A percentile compares a stretch with the other conserved stretches of the same genome.
Evolutionary conservation across 1,140 invertebrate species (phyloP).

Genomic region (Nilaparvata lugens): DNA sequence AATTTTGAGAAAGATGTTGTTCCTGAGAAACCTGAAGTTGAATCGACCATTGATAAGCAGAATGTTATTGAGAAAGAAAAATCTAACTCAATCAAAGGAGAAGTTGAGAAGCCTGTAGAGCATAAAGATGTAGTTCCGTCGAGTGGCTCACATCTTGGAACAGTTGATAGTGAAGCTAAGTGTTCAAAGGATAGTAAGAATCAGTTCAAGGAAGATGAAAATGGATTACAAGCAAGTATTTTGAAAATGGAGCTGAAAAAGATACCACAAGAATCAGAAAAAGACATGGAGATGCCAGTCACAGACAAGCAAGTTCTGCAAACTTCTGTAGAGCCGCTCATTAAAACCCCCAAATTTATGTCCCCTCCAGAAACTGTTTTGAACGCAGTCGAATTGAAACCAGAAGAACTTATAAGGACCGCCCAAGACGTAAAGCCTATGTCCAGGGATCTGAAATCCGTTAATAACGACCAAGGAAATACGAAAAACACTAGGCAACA

Average conservation of each 20-base stretch:
- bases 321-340: slow-evolving; percentile 25
- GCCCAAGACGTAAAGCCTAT: slow-evolving; percentile 27
- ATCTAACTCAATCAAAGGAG: background rate
- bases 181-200: background rate
- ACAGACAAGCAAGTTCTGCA: slow-evolving; percentile 26
- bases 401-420: background rate
- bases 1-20: background rate
- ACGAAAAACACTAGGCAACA: slow-evolving; percentile 10
- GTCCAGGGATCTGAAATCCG: slow-evolving; percentile 32
- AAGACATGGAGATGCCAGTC: background rate
- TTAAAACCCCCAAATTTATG: slow-evolving; percentile 31
- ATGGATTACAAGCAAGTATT: background rate
- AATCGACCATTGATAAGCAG: slow-evolving; percentile 4
- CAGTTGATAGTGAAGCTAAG: slow-evolving; percentile 6
- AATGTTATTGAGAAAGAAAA: slow-evolving; percentile 22
- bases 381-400: background rate
- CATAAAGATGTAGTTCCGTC: background rate
- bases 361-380: slow-evolving; percentile 24
- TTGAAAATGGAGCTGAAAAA: background rate
- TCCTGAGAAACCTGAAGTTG: background rate
- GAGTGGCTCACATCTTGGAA: background rate
- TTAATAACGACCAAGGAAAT: slow-evolving; percentile 22
- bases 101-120: background rate
- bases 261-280: background rate
- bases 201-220: background rate